Percentiles rank a stretch among this genome's conserved stretches.
These are phyloP conservation scores for Mizuhopecten yessoensis DNA, from an alignment of 1,140 invertebrate genomes.

Conservation along the genomic window DNA sequence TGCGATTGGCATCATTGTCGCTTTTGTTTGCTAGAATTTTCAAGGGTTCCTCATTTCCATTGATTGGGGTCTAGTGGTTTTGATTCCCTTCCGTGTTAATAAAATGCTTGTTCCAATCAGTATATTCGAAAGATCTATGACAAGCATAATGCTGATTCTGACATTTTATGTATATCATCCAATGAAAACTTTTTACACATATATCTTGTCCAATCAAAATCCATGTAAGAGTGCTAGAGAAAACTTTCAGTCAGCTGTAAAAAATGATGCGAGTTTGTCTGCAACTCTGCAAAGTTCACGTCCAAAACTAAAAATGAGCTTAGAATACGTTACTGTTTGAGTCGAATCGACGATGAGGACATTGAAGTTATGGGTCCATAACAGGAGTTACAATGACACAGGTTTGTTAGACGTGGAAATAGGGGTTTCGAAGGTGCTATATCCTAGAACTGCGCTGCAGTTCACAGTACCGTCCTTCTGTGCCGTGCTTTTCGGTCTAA, in stretches of 20 bases:
- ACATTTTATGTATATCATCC: neutral
- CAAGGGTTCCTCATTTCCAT: too few species aligned
- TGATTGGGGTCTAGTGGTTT: too few species aligned
- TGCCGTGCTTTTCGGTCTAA: too few species aligned
- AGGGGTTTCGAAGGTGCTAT: neutral
- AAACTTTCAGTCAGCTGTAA: neutral
- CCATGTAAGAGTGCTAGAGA: neutral
- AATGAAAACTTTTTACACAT: constrained; percentile 82
- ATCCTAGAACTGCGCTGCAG: too few species aligned
- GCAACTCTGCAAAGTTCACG: neutral
- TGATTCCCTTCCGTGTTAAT: neutral
- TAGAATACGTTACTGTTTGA: neutral
- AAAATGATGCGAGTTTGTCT: constrained; percentile 40
- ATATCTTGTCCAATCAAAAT: constrained; percentile 81
- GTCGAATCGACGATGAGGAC: constrained; percentile 65
- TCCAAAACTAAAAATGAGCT: constrained; percentile 75
- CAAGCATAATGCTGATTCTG: neutral
- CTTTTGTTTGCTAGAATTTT: too few species aligned
- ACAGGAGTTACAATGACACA: constrained; percentile 49
- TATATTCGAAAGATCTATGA: neutral
- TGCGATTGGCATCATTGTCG: constrained; percentile 32
- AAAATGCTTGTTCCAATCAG: neutral
- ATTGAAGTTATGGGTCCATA: constrained; percentile 63
- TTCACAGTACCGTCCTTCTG: too few species aligned
- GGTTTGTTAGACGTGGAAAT: neutral